Evolutionary conservation across 1,140 invertebrate species (phyloP), one percentile per base, ranked within the genome.

Genomic region (Brachionus rotundiformis): DNA sequence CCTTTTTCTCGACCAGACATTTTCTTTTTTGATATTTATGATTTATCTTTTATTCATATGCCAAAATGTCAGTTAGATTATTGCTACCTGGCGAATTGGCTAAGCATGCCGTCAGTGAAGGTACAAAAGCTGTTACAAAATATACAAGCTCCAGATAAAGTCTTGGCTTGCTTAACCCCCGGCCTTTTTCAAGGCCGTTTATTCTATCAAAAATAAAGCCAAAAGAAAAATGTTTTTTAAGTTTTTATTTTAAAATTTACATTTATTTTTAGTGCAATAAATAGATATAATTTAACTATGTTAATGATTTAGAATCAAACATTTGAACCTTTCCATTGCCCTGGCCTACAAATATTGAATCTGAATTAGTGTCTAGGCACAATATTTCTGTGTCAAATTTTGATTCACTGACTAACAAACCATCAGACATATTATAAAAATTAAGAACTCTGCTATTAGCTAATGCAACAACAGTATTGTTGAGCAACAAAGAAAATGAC

Each of bases 101-200:
- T 76, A 91, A 91, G 83, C 90, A 91, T 85, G 90, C 90, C 31
- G 89, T 91, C 0, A 88, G 86, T 54, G 90, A 91, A 85, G 90
- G 90, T 36, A 91, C 90, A 65, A 91, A 91, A 83, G 90, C 90
- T 82, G 89, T 90, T 23, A 89, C 90, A 83, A 90, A 91, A 83
- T 91, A 91, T 85, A 90, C 88, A 77, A 87, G 86, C 83, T 88
- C 88, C 82, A 90, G 90, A 84, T 90, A 88, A 89, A n/a, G 89
- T 25, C 3, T 41, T 25, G n/a, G n/a, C n/a, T n/a, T n/a, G n/a
- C n/a, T 29, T 7, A 68, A 31, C 65, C 65, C 65, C 65, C 65
- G 65, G 65, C 25, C 65, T 68, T 68, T 27, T 29, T 68, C 65
- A 68, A 68, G 65, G 65, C 65, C 65, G 29, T 5, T 68, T 10